Conservation (phyloP, 1,140 invertebrate genomes). For the Halyomorpha halys region DNA sequence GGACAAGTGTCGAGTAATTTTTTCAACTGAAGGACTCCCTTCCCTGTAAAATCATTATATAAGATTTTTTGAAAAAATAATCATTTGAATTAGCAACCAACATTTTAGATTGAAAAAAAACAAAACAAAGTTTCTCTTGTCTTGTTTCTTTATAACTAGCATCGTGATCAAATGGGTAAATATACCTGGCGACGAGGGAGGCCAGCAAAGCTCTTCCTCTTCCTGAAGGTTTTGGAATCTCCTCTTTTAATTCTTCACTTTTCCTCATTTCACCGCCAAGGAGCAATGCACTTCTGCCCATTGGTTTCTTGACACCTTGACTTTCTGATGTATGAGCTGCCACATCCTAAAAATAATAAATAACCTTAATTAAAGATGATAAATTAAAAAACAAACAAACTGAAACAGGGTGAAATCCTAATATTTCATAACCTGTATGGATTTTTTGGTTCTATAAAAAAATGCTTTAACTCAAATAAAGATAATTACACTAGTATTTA, state of each 20-base stretch:
- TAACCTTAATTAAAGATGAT: no score
- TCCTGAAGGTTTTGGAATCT: not conserved
- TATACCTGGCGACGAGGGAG: not conserved
- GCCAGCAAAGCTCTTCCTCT: conserved; percentile 4
- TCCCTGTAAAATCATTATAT: not conserved
- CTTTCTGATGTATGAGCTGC: no score
- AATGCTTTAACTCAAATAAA: no score
- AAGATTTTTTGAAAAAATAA: not conserved
- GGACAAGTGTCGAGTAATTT: not conserved
- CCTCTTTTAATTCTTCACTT: not conserved
- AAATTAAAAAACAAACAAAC: no score
- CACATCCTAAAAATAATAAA: no score
- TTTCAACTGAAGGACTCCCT: not conserved
- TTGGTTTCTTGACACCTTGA: not conserved
- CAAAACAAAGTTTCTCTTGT: not conserved
- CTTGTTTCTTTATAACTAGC: not conserved
- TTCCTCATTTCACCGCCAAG: not conserved
- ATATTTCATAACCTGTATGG: no score
- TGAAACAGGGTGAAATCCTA: no score
- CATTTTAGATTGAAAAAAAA: no score
- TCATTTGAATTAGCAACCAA: not conserved
- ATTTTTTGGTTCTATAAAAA: no score
- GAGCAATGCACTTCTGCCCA: not conserved
- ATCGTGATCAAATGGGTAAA: no score
- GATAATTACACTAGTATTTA: no score